phyloP scores from a whole-genome alignment of 2,113 vertebrate genomes.

The Pithys albifrons region DNA sequence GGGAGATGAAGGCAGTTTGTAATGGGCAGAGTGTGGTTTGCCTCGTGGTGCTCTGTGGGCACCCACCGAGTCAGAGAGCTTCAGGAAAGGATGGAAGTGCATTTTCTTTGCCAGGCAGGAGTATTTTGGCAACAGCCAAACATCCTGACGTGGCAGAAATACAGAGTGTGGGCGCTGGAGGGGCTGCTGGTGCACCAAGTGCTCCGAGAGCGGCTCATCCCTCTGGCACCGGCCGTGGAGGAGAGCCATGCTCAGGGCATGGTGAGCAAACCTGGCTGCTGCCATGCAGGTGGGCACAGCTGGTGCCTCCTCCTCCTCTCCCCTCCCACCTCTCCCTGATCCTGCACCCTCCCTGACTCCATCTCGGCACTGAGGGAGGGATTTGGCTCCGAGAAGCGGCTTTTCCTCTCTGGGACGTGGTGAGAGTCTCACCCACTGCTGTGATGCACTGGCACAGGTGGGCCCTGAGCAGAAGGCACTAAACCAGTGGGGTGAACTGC shows the following conservation, averaged over 20 bases:
- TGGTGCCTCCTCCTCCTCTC: neutral
- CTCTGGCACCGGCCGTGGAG: neutral
- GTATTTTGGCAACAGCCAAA: neutral
- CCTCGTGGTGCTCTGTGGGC: neutral
- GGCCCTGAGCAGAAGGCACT: neutral
- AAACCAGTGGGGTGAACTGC: neutral
- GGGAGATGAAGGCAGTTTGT: neutral
- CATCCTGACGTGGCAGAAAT: neutral
- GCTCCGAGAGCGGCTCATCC: neutral
- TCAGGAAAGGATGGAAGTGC: neutral
- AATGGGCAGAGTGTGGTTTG: neutral
- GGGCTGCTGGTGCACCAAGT: neutral
- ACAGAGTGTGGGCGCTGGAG: neutral
- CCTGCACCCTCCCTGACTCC: neutral
- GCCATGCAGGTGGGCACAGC: neutral
- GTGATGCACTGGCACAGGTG: neutral
- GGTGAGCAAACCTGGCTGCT: neutral
- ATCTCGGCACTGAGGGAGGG: neutral
- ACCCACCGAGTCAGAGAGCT: neutral
- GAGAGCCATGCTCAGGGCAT: neutral
- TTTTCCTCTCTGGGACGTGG: neutral
- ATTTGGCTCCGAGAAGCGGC: neutral
- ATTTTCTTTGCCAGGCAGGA: neutral
- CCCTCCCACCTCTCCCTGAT: neutral
- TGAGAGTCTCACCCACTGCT: neutral